Evolutionary conservation across 2,113 vertebrate species (phyloP).

Genomic region (Lampris incognitus): DNA sequence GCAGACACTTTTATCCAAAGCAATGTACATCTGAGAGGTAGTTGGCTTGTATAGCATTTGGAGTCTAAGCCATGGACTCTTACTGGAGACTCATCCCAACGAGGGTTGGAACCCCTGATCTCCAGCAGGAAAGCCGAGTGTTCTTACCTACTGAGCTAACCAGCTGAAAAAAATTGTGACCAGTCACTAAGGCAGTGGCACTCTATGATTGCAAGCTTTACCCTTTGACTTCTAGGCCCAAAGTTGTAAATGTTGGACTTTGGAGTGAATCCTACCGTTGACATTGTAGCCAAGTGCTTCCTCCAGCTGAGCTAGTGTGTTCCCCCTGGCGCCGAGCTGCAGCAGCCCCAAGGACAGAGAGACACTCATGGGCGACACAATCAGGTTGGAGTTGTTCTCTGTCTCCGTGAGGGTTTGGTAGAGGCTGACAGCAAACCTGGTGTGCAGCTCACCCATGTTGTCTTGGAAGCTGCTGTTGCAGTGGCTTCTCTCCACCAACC

Average conservation of each 20-base stretch:
- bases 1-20: too few species aligned
- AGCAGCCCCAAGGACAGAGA: slow-evolving; percentile 87
- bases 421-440: slow-evolving; percentile 84
- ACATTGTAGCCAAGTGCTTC: slow-evolving; percentile 84
- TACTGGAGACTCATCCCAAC: too few species aligned
- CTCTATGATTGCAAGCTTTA: neutral
- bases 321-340: slow-evolving; percentile 87
- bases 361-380: slow-evolving; percentile 86
- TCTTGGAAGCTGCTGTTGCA: slow-evolving; percentile 72
- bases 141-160: too few species aligned
- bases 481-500: slow-evolving; percentile 63
- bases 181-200: neutral
- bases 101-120: too few species aligned
- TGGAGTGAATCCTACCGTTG: slow-evolving; percentile 77
- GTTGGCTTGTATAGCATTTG: too few species aligned
- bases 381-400: slow-evolving; percentile 84
- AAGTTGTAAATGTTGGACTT: neutral
- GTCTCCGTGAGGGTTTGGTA: slow-evolving; percentile 74
- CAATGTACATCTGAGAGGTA: too few species aligned
- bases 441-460: slow-evolving; percentile 81
- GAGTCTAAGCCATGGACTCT: too few species aligned
- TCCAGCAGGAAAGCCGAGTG: too few species aligned
- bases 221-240: neutral
- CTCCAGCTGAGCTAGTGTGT: slow-evolving; percentile 85
- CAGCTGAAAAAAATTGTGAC: too few species aligned